Conservation (phyloP, 2,888 invertebrate genomes). For the Fragum whitleyi region DNA sequence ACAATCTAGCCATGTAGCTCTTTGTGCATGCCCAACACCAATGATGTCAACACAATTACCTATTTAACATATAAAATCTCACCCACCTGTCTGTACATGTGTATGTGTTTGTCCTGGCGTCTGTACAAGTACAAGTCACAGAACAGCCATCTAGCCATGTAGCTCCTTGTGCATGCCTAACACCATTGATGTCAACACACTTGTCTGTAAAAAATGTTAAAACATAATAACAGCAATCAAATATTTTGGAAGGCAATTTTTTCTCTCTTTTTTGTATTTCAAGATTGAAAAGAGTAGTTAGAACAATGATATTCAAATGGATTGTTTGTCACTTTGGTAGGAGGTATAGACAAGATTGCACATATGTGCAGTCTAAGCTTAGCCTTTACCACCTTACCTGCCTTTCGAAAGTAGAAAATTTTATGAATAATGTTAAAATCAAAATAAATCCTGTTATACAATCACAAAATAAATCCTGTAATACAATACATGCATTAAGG, state of each 20-base stretch:
- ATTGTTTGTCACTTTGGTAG: neutral
- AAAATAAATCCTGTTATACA: too few relatives aligned
- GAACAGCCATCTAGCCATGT: constrained; percentile 73
- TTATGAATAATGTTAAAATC: too few relatives aligned
- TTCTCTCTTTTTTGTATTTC: too few relatives aligned
- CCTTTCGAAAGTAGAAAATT: too few relatives aligned
- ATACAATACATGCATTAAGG: too few relatives aligned
- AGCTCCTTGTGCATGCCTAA: constrained; percentile 65
- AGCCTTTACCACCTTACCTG: too few relatives aligned
- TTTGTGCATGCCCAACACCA: constrained; percentile 64
- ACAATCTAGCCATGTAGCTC: constrained; percentile 71
- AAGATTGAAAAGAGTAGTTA: neutral
- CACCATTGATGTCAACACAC: constrained; percentile 71
- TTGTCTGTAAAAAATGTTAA: constrained; percentile 53
- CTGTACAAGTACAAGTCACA: constrained; percentile 67
- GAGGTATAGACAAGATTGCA: neutral
- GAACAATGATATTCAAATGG: neutral
- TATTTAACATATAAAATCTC: neutral
- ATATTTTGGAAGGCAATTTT: too few relatives aligned
- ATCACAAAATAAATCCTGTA: too few relatives aligned
- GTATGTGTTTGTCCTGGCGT: constrained; percentile 66
- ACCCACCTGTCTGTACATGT: constrained; percentile 71
- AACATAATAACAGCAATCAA: too few relatives aligned
- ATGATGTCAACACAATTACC: constrained; percentile 73
- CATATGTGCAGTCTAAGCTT: too few relatives aligned